phyloP scores from a whole-genome alignment of 2,113 vertebrate genomes.

The Dromas ardeola region DNA sequence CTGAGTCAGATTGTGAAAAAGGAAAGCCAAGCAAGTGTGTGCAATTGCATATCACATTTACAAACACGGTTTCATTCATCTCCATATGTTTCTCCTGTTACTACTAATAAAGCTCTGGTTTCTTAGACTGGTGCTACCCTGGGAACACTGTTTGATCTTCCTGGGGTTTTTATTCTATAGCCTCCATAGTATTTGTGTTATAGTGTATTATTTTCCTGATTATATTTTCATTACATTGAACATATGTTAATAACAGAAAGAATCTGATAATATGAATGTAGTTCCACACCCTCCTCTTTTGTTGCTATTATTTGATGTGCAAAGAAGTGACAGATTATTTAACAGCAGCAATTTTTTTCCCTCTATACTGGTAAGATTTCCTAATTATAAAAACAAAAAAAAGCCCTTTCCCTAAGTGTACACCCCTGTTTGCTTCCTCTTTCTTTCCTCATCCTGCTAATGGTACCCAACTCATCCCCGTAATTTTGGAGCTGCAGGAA shows the following conservation, averaged over 20 bases:
- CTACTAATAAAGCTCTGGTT: conserved; percentile 38
- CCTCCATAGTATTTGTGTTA: neutral
- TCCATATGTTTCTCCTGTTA: conserved; percentile 27
- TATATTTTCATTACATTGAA: neutral
- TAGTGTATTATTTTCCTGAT: neutral
- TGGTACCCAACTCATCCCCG: neutral
- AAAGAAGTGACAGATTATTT: neutral
- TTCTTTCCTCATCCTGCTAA: neutral
- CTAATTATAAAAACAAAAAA: neutral
- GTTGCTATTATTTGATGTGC: neutral
- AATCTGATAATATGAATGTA: neutral
- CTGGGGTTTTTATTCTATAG: neutral
- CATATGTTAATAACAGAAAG: neutral
- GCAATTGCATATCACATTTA: conserved; percentile 5
- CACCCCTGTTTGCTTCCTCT: neutral
- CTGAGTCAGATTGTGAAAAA: conserved; percentile 41
- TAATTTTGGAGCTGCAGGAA: neutral
- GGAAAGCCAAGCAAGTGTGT: neutral
- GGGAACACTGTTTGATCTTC: neutral
- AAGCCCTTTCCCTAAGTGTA: neutral
- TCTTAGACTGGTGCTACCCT: neutral
- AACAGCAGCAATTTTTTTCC: neutral
- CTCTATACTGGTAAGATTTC: neutral
- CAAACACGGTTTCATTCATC: conserved; percentile 48
- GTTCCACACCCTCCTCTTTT: neutral